These are phyloP conservation scores for Drosophila elegans DNA, from an alignment of 1,140 invertebrate genomes.

Conservation along the genomic window DNA sequence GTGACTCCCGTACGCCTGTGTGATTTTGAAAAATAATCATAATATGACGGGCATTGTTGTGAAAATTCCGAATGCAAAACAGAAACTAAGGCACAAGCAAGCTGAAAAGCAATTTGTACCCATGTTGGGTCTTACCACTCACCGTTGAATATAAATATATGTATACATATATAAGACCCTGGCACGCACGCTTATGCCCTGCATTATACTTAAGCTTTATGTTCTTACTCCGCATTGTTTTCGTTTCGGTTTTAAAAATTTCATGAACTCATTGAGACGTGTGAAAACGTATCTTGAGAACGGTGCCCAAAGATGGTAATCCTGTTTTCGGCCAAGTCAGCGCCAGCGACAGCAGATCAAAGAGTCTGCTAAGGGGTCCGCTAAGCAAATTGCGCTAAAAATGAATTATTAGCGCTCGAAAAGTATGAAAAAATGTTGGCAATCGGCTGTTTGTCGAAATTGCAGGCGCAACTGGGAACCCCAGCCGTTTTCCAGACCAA, in stretches of 20 bases:
- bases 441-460: constrained; percentile 66
- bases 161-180: constrained; percentile 39
- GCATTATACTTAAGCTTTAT: constrained; percentile 79
- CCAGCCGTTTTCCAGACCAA: constrained; percentile 17
- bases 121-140: constrained; percentile 14
- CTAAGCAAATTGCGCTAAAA: constrained; percentile 78
- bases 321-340: constrained; percentile 52
- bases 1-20: constrained; percentile 22
- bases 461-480: constrained; percentile 41
- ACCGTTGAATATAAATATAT: not conserved
- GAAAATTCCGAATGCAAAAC: constrained; percentile 63
- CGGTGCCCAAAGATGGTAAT: constrained; percentile 54
- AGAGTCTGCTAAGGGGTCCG: constrained; percentile 20
- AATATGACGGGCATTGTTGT: constrained; percentile 76
- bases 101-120: constrained; percentile 69
- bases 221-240: constrained; percentile 61
- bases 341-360: constrained; percentile 28
- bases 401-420: constrained; percentile 79
- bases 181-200: constrained; percentile 67
- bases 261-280: constrained; percentile 74
- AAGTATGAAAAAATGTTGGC: constrained; percentile 61
- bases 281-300: constrained; percentile 61
- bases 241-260: constrained; percentile 66
- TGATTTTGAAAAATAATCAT: constrained; percentile 82
- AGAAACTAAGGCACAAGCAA: constrained; percentile 56